Conservation (phyloP, 1,140 invertebrate species). For the Drosophila burlai region DNA sequence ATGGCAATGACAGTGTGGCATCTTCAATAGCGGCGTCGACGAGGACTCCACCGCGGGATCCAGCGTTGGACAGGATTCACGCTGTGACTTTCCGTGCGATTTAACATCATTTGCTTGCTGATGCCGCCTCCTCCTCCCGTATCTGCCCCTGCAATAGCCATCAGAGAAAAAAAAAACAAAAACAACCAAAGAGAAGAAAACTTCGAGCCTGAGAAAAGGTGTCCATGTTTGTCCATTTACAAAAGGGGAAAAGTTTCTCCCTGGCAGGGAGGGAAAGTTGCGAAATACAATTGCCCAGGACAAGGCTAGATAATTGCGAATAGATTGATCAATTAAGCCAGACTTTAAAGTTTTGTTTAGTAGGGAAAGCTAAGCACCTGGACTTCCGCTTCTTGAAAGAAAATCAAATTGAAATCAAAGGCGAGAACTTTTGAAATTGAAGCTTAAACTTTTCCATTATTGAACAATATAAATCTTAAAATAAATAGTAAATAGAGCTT, state of each 20-base stretch:
- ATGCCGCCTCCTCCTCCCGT: not conserved
- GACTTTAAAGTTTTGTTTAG: constrained; percentile 1
- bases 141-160: too few species aligned
- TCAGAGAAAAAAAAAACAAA: not conserved
- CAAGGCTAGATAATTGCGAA: constrained; percentile 2
- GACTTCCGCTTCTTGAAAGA: not conserved
- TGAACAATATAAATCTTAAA: too few species aligned
- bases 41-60: constrained; percentile 22
- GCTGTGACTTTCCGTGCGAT: constrained; percentile 51
- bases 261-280: not conserved
- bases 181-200: not conserved
- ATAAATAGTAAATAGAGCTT: too few species aligned
- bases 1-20: constrained; percentile 31
- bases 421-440: too few species aligned
- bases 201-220: constrained; percentile 10
- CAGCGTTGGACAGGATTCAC: constrained; percentile 51
- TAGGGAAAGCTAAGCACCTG: not conserved
- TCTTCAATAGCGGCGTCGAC: constrained; percentile 15
- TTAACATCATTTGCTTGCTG: constrained; percentile 61
- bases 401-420: not conserved
- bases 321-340: constrained; percentile 9
- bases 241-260: not conserved
- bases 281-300: constrained; percentile 5
- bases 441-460: not conserved
- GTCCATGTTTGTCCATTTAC: constrained; percentile 31